phyloP scores from a whole-genome alignment of 2,113 vertebrate genomes.

The Mustela nigripes region DNA sequence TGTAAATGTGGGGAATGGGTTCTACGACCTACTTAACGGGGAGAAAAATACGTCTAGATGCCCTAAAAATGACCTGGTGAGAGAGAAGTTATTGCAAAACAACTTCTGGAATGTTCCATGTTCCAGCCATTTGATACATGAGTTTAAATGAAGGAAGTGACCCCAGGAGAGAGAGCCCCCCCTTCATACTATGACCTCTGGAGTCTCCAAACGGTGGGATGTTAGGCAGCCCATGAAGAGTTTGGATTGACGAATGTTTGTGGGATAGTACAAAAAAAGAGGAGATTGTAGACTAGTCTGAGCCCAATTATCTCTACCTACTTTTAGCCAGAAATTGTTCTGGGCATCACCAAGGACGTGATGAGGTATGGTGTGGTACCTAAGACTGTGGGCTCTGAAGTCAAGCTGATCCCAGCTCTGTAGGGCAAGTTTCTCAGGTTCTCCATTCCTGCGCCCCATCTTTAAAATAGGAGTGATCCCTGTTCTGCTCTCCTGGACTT shows the following conservation, averaged over 20 bases:
- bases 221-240: neutral
- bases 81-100: neutral
- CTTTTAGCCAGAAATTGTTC: neutral
- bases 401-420: neutral
- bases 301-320: neutral
- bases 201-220: neutral
- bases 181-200: neutral
- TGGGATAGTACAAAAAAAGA: neutral
- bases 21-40: neutral
- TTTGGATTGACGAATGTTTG: neutral
- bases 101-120: neutral
- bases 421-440: neutral
- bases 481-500: neutral
- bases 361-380: rapidly evolving
- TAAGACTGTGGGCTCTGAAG: neutral
- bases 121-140: neutral
- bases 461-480: neutral
- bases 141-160: neutral
- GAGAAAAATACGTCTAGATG: neutral
- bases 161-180: neutral
- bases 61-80: neutral
- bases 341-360: neutral
- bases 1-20: neutral
- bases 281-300: neutral
- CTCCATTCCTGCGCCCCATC: neutral